Evolutionary conservation across 2,113 vertebrate genomes (phyloP).

Genomic region (Tragelaphus strepsiceros): DNA sequence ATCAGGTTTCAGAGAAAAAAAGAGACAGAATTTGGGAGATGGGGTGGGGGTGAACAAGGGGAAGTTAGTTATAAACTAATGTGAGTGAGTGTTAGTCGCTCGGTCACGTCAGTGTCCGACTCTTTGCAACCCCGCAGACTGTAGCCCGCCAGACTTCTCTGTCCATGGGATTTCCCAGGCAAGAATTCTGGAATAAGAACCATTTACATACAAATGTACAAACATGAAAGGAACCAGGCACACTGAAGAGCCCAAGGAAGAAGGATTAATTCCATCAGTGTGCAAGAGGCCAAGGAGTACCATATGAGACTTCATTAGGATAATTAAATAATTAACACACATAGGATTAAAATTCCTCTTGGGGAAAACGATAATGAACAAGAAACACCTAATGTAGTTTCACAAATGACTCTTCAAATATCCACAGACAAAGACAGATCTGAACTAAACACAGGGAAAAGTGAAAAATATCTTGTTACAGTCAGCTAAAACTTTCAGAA

Average conservation of each 20-base stretch:
- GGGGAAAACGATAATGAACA: conserved; percentile 62
- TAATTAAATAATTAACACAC: conserved; percentile 75
- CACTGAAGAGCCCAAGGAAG: not conserved
- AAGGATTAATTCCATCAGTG: conserved; percentile 54
- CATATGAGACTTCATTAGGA: conserved; percentile 49
- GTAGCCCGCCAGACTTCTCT: not conserved
- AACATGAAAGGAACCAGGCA: conserved; percentile 30
- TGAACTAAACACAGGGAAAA: conserved; percentile 27
- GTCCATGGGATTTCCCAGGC: not conserved
- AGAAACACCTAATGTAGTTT: conserved; percentile 64
- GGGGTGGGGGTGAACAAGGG: not conserved
- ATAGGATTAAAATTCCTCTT: conserved; percentile 55
- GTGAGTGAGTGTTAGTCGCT: not conserved
- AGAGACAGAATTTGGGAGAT: not conserved
- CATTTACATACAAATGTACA: conserved; percentile 39
- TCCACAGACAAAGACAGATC: conserved; percentile 39
- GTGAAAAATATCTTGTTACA: conserved; percentile 8
- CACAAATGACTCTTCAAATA: conserved; percentile 67
- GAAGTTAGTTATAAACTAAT: not conserved
- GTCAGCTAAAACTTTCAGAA: conserved; percentile 35
- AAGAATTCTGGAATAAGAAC: not conserved
- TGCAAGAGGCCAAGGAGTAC: conserved; percentile 38
- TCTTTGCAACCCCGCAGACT: not conserved
- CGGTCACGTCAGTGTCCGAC: not conserved
- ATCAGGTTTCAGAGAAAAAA: not conserved